Evolutionary conservation across 2,888 invertebrate genomes (phyloP).

Genomic region (Allophyes oxyacanthae): DNA sequence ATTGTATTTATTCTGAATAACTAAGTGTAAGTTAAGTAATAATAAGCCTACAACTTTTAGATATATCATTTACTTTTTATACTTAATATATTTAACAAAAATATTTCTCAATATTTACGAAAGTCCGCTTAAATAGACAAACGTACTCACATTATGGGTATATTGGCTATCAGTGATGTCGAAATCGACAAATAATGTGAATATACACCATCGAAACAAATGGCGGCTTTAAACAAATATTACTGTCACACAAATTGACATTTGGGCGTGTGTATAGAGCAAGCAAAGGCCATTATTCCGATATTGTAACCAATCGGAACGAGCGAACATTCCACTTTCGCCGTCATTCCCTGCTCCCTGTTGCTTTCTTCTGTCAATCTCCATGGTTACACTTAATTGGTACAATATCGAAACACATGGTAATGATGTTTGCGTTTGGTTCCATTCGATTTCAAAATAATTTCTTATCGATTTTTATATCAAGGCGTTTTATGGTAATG

Average conservation of each 20-base stretch:
- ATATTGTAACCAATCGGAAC: slow-evolving; percentile 68
- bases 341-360: slow-evolving; percentile 68
- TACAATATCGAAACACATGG: slow-evolving; percentile 68
- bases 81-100: background rate
- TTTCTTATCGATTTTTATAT: slow-evolving; percentile 37
- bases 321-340: slow-evolving; percentile 74
- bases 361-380: slow-evolving; percentile 82
- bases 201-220: slow-evolving; percentile 28
- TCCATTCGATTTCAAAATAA: slow-evolving; percentile 34
- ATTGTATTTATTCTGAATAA: slow-evolving; percentile 40
- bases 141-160: slow-evolving; percentile 22
- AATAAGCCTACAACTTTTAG: background rate
- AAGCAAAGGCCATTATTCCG: slow-evolving; percentile 63
- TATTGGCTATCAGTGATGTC: slow-evolving; percentile 13
- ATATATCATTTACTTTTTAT: background rate
- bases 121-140: background rate
- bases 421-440: slow-evolving; percentile 44
- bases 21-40: no score
- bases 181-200: slow-evolving; percentile 29
- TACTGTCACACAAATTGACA: slow-evolving; percentile 63
- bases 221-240: slow-evolving; percentile 42
- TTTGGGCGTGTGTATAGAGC: slow-evolving; percentile 57
- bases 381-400: slow-evolving; percentile 73
- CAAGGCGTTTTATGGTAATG: slow-evolving; percentile 33
- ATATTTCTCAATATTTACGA: background rate